A percentile compares a stretch with the other conserved stretches of the same genome.
phyloP scores from a whole-genome alignment of 2,797 vertebrate species.

The Triplophysa yarkandensis region DNA sequence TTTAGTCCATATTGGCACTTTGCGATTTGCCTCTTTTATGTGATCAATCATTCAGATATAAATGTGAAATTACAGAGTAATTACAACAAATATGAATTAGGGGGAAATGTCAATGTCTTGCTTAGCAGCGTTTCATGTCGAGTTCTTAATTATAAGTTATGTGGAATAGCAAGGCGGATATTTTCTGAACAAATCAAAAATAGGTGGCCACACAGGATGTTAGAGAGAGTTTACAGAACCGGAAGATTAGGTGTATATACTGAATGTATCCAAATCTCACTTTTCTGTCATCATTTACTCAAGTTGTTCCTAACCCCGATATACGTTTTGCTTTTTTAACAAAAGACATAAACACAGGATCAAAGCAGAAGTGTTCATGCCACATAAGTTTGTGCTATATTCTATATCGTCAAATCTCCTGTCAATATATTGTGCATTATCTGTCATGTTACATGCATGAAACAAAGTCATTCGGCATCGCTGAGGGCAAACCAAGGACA shows the following conservation, averaged over 20 bases:
- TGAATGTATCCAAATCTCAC: neutral
- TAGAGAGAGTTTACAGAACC: constrained; percentile 6
- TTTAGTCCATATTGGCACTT: constrained; percentile 11
- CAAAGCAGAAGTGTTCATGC: too few species aligned
- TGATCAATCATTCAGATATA: constrained; percentile 59
- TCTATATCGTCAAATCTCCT: too few species aligned
- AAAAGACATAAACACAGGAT: too few species aligned
- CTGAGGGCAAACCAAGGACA: too few species aligned
- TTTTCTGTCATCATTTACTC: neutral
- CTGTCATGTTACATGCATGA: too few species aligned
- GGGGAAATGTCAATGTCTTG: constrained; percentile 48
- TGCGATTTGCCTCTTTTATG: constrained; percentile 23
- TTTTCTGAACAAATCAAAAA: constrained; percentile 52
- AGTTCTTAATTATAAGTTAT: constrained; percentile 53
- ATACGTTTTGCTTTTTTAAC: too few species aligned
- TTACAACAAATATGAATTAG: constrained; percentile 54
- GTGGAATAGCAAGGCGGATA: constrained; percentile 43
- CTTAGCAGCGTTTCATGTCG: constrained; percentile 42
- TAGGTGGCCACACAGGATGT: constrained; percentile 28
- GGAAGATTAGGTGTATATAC: neutral
- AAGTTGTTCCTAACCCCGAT: too few species aligned
- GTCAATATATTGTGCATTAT: too few species aligned
- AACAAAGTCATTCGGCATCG: too few species aligned
- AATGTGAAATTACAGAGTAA: constrained; percentile 58
- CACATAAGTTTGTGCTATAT: too few species aligned